Percentiles rank a stretch among this genome's conserved stretches.
Conservation (phyloP, 2,113 vertebrate species). For the Daboia siamensis region DNA sequence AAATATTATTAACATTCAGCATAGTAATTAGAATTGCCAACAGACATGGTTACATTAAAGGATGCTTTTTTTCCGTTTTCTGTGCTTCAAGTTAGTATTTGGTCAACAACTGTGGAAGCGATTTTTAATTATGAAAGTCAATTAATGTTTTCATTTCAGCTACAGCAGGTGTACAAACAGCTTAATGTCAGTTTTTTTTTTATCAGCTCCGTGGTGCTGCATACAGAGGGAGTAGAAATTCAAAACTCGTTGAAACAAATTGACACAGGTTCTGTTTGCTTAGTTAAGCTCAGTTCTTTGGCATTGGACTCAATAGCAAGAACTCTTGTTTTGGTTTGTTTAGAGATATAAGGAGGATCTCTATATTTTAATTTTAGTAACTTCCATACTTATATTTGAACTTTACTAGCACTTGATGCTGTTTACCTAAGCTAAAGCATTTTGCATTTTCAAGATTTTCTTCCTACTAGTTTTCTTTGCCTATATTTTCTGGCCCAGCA, state of each 20-base stretch:
- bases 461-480: not conserved
- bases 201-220: conserved; percentile 14
- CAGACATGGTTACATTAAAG: conserved; percentile 13
- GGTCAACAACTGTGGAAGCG: conserved; percentile 19
- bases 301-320: not conserved
- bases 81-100: conserved; percentile 35
- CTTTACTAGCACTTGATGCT: not conserved
- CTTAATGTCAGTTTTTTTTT: conserved; percentile 28
- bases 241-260: conserved; percentile 27
- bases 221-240: conserved; percentile 10
- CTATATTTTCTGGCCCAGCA: not conserved
- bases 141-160: conserved; percentile 39
- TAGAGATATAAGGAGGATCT: not conserved
- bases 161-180: conserved; percentile 24
- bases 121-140: conserved; percentile 32
- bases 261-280: conserved; percentile 22
- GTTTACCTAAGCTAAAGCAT: not conserved
- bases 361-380: conserved; percentile 5
- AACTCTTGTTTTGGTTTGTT: not conserved
- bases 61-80: not conserved
- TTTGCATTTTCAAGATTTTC: not conserved
- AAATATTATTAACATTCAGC: conserved; percentile 25
- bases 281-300: conserved; percentile 14
- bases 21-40: conserved; percentile 32
- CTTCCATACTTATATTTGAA: not conserved